Base-by-base conservation (phyloP, 2,797 vertebrate genomes). In the Phataginus tetradactyla region DNA sequence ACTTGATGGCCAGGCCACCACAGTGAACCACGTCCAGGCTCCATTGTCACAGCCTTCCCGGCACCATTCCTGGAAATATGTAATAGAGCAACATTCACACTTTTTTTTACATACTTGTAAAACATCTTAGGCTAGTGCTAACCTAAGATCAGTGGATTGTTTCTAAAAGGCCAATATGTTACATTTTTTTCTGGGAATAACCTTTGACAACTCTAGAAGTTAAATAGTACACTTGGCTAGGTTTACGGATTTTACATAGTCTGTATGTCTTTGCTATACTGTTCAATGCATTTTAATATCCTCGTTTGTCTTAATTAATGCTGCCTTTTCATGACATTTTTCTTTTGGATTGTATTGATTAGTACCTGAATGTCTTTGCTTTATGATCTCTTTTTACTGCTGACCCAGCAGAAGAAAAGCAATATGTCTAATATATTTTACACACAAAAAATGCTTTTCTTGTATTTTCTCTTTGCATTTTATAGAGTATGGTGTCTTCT, bases 171-270 rank as follows among this genome's bases (percentile, higher is more conserved):
- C 53, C 53, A 96, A 69, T 77, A 80, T 5, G 23, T 89, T 80
- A 93, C 42, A 93, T 92, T 80, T 69, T 69, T 51, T 94, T 55
- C 90, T 96, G 29, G 72, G 51, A 97, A 71, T 57, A 97, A 96
- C 95, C 96, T 85, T 39, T 94, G 87, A 91, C 61, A 94, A 92
- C 95, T 97, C 57, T 79, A 93, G 68, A 96, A 85, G 95, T 95
- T 95, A 95, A 93, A 93, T 53, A 83, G 69, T 55, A 34, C 87
- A 49, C 10, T 81, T 42, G 32, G 34, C 49, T 72, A 78, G 61
- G 17, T 61, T 92, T 92, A 91, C 85, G 42, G 96, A 86, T 96
- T 97, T 97, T 95, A 42, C 5, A 45, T 78, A 77, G 74, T 94
- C 29, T 94, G 79, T 91, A 4, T 79, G 0, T 87, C 45, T 93